phyloP scores from a whole-genome alignment of 2,888 invertebrate genomes.

The Achlya flavicornis region DNA sequence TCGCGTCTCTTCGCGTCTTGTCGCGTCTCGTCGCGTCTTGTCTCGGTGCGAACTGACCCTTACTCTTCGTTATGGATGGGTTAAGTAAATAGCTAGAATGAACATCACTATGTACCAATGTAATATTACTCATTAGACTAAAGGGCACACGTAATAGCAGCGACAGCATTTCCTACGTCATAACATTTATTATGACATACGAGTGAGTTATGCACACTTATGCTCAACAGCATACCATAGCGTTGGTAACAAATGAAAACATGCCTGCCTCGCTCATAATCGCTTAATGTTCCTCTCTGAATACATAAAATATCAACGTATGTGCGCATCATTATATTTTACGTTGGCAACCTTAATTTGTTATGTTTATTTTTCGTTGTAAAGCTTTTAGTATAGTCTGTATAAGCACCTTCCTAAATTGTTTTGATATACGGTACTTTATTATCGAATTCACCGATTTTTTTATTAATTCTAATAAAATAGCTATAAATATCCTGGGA shows the following conservation, averaged over 20 bases:
- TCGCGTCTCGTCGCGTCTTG: no score
- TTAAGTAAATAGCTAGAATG: no score
- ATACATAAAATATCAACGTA: slow-evolving; percentile 11
- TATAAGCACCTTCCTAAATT: background rate
- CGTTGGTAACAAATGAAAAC: slow-evolving; percentile 45
- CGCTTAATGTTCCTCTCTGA: slow-evolving; percentile 35
- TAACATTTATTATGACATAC: slow-evolving; percentile 42
- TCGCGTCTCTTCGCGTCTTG: no score
- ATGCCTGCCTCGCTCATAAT: slow-evolving; percentile 41
- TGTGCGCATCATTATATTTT: slow-evolving; percentile 13
- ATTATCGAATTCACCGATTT: background rate
- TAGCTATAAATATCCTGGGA: no score
- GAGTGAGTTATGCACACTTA: slow-evolving; percentile 29
- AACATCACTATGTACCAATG: background rate
- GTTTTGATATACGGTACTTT: background rate
- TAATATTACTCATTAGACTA: slow-evolving; percentile 17
- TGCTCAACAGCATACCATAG: slow-evolving; percentile 39
- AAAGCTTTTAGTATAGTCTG: background rate
- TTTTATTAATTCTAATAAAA: background rate
- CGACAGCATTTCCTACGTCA: slow-evolving; percentile 31
- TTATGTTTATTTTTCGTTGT: slow-evolving; percentile 10
- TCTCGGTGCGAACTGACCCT: no score
- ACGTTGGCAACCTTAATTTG: slow-evolving; percentile 12
- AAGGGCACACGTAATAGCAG: slow-evolving; percentile 27
- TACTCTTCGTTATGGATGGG: no score